Base-by-base conservation (phyloP, 2,888 invertebrate genomes). In the Meteorus colon region DNA sequence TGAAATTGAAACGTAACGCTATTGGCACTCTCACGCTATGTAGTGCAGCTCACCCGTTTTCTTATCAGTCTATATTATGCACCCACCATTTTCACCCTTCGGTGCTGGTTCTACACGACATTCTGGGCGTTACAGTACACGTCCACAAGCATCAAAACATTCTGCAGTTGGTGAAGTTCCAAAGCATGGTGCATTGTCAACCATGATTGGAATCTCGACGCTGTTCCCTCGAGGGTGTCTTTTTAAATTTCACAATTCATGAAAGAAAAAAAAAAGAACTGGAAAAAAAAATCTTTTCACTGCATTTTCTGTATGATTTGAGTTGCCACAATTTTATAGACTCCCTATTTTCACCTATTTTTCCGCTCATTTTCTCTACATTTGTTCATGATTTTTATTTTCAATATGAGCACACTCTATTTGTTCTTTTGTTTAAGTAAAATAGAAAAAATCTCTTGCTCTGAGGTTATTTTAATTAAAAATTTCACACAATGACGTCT, bases 1-100 rank as follows among this genome's bases (percentile, higher is more conserved):
- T 81, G 82, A 82, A 85, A 85, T 85, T 84, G 85, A 85, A 85
- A 83, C 82, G 86, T 83, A 85, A 85, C 82, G 81, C 81, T 80
- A 84, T 81, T 81, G 80, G 73, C 75, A 73, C 59, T 65, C 77
- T 67, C 76, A 72, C 78, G 77, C 76, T 68, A 63, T 19, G 63
- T 41, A 27, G n/a, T 62, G 45, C 12, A 24, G 34, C 34, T 70
- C 34, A 59, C 14, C 8, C 27, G n/a, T 55, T 55, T 34, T 34
- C 29, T 31, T 69, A 37, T 41, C 55, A 41, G 14, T 69, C 37
- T 37, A 70, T 70, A 48, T 72, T 62, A 48, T 72, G 41, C 65
- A 65, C 12, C 65, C 63, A 63, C 31, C 63, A 29, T 34, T 34
- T 31, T 63, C 63, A 63, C 67, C 73, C 72, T 74, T 59, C 62